These are phyloP conservation scores for Allobates femoralis DNA, from an alignment of 2,797 vertebrate genomes.

Conservation along the genomic window DNA sequence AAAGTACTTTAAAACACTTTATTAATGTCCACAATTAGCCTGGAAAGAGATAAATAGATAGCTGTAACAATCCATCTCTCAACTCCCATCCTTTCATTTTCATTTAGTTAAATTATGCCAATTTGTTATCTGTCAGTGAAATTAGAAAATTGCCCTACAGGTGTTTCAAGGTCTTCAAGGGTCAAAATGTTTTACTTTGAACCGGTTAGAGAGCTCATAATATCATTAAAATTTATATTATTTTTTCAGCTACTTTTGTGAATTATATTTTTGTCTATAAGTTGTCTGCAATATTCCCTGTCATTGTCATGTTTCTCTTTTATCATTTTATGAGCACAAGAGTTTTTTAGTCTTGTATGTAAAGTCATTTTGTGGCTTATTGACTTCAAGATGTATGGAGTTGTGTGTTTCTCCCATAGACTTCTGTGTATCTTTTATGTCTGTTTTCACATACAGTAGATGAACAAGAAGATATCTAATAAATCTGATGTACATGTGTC, in stretches of 20 bases:
- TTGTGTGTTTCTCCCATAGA: too few species aligned
- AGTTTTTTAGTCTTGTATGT: too few species aligned
- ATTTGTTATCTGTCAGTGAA: constrained; percentile 52
- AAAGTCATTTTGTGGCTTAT: too few species aligned
- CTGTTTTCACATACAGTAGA: too few species aligned
- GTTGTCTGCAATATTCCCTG: too few species aligned
- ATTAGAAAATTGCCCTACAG: constrained; percentile 49
- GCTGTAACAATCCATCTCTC: constrained; percentile 43
- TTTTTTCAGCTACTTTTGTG: background rate
- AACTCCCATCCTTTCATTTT: constrained; percentile 39
- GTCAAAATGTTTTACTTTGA: constrained; percentile 47
- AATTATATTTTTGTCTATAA: background rate
- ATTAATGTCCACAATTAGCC: constrained; percentile 41
- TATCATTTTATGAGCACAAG: too few species aligned
- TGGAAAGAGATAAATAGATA: constrained; percentile 43
- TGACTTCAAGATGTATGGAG: too few species aligned
- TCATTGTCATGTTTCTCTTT: too few species aligned
- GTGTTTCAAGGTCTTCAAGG: constrained; percentile 51
- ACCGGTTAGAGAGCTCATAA: constrained; percentile 19
- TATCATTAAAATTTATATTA: background rate
- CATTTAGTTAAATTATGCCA: constrained; percentile 55
- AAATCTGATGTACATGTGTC: too few species aligned
- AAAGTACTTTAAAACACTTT: background rate
- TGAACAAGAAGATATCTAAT: too few species aligned
- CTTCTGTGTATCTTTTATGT: too few species aligned